Evolutionary conservation across 1,140 invertebrate species (phyloP).

Genomic region (Tribolium castaneum): DNA sequence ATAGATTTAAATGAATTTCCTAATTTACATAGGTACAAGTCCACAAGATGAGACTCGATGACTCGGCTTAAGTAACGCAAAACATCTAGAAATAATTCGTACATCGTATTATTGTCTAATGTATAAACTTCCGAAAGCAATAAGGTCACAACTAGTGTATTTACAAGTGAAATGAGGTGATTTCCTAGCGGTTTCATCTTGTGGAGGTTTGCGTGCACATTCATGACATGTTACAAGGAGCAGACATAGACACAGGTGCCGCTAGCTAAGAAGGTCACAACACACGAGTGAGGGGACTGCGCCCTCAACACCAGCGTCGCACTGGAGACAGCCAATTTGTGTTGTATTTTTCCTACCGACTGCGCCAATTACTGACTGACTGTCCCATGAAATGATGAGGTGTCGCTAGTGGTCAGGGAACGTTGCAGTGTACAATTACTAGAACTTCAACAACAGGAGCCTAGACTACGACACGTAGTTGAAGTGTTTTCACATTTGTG

Average conservation of each 20-base stretch:
- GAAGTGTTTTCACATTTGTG: constrained; percentile 32
- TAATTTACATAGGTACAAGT: constrained; percentile 61
- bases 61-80: constrained; percentile 9
- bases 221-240: constrained; percentile 58
- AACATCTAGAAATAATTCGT: constrained; percentile 34
- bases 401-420: constrained; percentile 35
- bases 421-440: constrained; percentile 28
- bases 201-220: constrained; percentile 53
- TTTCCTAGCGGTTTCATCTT: constrained; percentile 47
- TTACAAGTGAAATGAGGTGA: constrained; percentile 54
- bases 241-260: constrained; percentile 60
- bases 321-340: too few relatives aligned
- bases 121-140: constrained; percentile 44
- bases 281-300: constrained; percentile 61
- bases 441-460: constrained; percentile 15
- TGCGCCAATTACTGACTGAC: too few relatives aligned
- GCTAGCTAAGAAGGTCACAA: constrained; percentile 60
- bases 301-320: constrained; percentile 51
- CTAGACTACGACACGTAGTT: constrained; percentile 24
- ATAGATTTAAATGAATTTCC: constrained; percentile 59
- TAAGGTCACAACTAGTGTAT: constrained; percentile 57
- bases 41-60: constrained; percentile 52
- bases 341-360: too few relatives aligned
- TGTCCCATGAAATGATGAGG: too few relatives aligned
- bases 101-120: constrained; percentile 55